phyloP scores from a whole-genome alignment of 2,888 invertebrate genomes.

The Cephus nigrinus region DNA sequence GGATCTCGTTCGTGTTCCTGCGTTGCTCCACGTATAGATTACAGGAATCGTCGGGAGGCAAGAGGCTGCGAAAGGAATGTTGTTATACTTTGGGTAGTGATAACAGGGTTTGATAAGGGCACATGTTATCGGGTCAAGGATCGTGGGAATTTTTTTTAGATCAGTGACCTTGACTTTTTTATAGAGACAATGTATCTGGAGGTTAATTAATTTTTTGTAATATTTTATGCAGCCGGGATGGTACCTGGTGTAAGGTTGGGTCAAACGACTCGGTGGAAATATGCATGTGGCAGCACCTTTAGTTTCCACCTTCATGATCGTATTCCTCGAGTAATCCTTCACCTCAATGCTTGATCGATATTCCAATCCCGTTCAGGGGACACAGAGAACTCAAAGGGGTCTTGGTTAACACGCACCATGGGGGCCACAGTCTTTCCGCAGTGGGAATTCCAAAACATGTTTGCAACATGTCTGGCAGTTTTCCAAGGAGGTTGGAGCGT shows the following conservation, averaged over 20 bases:
- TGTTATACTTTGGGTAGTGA: background rate
- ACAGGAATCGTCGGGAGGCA: background rate
- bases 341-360: background rate
- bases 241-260: background rate
- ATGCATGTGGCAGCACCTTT: background rate
- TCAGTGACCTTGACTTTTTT: background rate
- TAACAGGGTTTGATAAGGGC: background rate
- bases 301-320: background rate
- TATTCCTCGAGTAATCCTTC: background rate
- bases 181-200: background rate
- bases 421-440: background rate
- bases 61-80: background rate
- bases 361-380: background rate
- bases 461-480: slow-evolving; percentile 48
- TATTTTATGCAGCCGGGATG: background rate
- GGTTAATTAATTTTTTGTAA: background rate
- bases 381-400: background rate
- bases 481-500: slow-evolving; percentile 54
- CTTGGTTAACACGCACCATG: background rate
- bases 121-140: background rate
- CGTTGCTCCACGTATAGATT: background rate
- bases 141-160: background rate
- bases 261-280: background rate
- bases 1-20: background rate
- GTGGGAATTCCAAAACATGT: slow-evolving; percentile 44